Evolutionary conservation across 2,113 vertebrate genomes (phyloP).

Genomic region (Narcine bancroftii): DNA sequence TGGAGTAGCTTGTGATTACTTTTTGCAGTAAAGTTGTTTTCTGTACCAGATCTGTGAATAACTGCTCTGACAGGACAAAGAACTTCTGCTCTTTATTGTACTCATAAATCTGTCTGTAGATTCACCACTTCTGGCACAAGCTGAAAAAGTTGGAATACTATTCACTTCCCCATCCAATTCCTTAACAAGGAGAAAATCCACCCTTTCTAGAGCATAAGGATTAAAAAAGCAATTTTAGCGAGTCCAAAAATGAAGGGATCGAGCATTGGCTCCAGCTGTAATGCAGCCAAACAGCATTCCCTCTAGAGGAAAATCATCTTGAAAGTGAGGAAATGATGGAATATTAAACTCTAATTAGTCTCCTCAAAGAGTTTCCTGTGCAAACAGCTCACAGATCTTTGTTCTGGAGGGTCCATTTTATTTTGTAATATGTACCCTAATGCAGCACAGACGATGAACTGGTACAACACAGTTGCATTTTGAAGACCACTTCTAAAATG

Average conservation of each 20-base stretch:
- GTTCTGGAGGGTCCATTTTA: neutral
- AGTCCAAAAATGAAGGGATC: no score
- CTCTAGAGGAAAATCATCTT: conserved; percentile 6
- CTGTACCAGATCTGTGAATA: neutral
- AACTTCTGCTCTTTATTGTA: neutral
- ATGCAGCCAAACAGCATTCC: neutral
- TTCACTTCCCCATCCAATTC: neutral
- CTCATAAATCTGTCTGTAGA: neutral
- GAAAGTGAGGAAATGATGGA: neutral
- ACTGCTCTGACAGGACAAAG: neutral
- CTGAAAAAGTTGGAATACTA: neutral
- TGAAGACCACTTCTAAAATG: neutral
- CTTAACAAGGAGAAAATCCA: neutral
- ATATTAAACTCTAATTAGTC: neutral
- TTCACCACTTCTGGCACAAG: neutral
- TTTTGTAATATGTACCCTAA: neutral
- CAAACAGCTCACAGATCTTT: neutral
- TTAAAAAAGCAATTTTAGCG: neutral
- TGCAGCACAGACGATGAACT: neutral
- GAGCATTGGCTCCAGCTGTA: neutral
- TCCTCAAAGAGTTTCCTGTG: neutral
- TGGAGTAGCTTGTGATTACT: neutral
- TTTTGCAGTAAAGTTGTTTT: neutral
- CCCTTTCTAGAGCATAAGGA: neutral
- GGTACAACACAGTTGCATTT: neutral